Percentiles rank a stretch among this genome's conserved stretches.
Evolutionary conservation across 2,797 vertebrate species (phyloP).

Genomic region (Myotis myotis): DNA sequence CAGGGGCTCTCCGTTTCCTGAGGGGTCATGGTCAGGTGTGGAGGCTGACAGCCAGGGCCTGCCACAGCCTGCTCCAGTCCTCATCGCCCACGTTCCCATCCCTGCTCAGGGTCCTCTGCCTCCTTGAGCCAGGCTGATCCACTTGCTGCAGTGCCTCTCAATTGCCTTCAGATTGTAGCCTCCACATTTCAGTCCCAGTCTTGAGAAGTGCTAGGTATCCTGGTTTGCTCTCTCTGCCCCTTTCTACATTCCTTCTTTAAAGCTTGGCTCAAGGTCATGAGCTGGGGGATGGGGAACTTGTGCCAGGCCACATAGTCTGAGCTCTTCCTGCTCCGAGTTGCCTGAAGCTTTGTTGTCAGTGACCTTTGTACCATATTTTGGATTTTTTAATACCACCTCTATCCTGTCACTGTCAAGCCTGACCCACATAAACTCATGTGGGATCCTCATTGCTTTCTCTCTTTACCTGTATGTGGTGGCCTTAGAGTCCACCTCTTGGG

Average conservation of each 20-base stretch:
- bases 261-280: background rate
- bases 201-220: background rate
- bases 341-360: background rate
- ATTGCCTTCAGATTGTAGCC: background rate
- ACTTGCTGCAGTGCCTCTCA: background rate
- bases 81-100: background rate
- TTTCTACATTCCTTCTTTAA: background rate
- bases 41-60: background rate
- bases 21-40: background rate
- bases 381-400: background rate
- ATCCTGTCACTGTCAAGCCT: background rate
- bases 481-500: background rate
- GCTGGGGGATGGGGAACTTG: fast-evolving
- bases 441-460: background rate
- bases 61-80: background rate
- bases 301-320: background rate
- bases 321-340: background rate
- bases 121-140: background rate
- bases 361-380: background rate
- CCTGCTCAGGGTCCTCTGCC: background rate
- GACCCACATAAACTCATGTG: background rate
- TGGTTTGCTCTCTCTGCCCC: background rate
- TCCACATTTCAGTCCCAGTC: background rate
- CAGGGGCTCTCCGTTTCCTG: background rate
- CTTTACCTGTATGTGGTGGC: background rate